These are phyloP conservation scores for Andrena hattorfiana DNA, from an alignment of 2,888 invertebrate genomes.

Conservation along the genomic window DNA sequence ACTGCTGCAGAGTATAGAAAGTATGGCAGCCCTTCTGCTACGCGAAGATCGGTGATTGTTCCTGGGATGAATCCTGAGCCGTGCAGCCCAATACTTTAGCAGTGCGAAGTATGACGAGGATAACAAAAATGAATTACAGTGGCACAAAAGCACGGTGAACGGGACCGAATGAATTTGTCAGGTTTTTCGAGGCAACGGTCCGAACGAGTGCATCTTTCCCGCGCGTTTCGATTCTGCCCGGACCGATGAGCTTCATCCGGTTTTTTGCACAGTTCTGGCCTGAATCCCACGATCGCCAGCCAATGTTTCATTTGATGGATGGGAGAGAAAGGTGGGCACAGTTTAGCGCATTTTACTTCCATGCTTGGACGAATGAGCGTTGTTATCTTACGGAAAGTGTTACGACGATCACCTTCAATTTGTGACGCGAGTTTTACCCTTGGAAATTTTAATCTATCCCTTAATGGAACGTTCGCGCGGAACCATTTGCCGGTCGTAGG, in stretches of 20 bases:
- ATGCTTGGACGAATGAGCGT: neutral
- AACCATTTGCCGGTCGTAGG: conserved; percentile 28
- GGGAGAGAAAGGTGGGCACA: neutral
- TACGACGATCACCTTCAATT: neutral
- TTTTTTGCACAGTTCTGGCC: conserved; percentile 7
- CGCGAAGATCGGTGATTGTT: no score
- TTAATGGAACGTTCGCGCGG: conserved; percentile 55
- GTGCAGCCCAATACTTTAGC: no score
- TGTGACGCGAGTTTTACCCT: conserved; percentile 4
- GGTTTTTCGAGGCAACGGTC: conserved; percentile 40
- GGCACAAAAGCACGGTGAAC: conserved; percentile 13
- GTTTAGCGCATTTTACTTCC: neutral
- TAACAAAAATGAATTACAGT: conserved; percentile 6
- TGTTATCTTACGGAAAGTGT: no score
- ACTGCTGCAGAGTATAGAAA: neutral
- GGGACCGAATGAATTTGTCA: conserved; percentile 20
- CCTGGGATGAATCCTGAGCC: no score
- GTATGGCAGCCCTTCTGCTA: no score
- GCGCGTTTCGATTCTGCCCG: conserved; percentile 33
- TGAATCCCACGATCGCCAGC: neutral
- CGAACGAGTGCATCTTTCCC: conserved; percentile 30
- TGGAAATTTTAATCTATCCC: conserved; percentile 64
- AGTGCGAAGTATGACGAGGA: no score
- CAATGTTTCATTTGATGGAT: conserved; percentile 18
- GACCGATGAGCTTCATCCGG: conserved; percentile 11